Percentiles rank a stretch among this genome's conserved stretches.
These are phyloP conservation scores for Tauraco hartlaubi DNA, from an alignment of 2,797 vertebrate species.

Conservation along the genomic window DNA sequence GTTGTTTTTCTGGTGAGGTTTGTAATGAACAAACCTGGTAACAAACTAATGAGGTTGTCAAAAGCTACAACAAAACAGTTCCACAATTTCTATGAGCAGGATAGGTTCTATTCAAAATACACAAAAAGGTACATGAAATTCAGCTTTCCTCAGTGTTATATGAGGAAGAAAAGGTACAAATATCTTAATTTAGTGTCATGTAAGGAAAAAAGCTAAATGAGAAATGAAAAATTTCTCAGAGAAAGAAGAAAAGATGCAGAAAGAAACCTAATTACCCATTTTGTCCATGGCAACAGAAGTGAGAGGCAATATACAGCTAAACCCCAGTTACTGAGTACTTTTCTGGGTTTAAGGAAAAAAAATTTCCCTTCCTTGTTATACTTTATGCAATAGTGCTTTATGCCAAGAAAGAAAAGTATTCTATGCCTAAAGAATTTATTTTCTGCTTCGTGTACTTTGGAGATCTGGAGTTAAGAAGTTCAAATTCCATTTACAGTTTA, in stretches of 20 bases:
- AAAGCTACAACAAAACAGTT: constrained; percentile 54
- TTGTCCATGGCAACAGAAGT: neutral
- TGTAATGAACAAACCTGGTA: constrained; percentile 71
- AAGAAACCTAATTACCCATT: neutral
- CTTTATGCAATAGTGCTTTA: neutral
- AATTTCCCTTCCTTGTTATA: neutral
- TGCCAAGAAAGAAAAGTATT: neutral
- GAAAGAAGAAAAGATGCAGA: neutral
- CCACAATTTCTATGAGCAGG: constrained; percentile 46
- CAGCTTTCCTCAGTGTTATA: neutral
- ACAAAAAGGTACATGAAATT: constrained; percentile 8
- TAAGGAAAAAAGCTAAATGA: neutral
- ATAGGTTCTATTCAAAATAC: constrained; percentile 2
- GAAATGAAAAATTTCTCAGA: neutral
- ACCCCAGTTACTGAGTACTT: neutral
- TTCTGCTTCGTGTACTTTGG: neutral
- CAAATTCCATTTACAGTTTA: constrained; percentile 5
- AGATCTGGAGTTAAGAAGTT: constrained; percentile 7
- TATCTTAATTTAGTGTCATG: neutral
- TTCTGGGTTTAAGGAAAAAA: neutral
- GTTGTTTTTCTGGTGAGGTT: constrained; percentile 58
- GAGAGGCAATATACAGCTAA: neutral
- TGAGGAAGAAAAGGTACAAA: neutral
- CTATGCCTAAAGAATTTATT: neutral
- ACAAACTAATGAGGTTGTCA: constrained; percentile 78